Evolutionary conservation across 2,888 invertebrate species (phyloP), one percentile per base, ranked within the genome.

Genomic region (Pseudolycoriella hygida): DNA sequence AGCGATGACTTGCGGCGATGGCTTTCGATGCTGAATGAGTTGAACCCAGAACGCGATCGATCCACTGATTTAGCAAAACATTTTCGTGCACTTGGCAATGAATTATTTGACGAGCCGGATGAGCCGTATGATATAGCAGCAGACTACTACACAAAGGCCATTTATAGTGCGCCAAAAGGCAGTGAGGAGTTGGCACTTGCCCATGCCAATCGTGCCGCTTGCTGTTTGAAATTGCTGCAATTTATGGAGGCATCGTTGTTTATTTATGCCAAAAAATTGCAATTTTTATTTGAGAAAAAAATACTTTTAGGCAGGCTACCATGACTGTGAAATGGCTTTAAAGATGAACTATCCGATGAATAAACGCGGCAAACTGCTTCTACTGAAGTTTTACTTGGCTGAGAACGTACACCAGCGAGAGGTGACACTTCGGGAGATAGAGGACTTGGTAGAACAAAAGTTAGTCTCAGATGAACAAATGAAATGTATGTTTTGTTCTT

Each of bases 121-220:
- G 8, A 11, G 10, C 40, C 19, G 25, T n/a, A 14, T 14, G 40
- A 40, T 40, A 14, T 40, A 2, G 61, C 61, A 2, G 54, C 55
- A 31, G 50, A 51, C 2, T 47, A 53, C 0, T 64, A 64, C 19
- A 61, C 62, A 2, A 47, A 52, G 37, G 62, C 64, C 0, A 58
- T 64, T 14, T 52, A 57, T 10, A 25, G 50, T 58, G 50, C 55
- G 3, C 59, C 61, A 0, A 54, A 56, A 30, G 48, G 50, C 11
- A 53, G 49, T 0, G 43, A 48, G 3, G 52, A 53, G 2, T 53
- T 56, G 1, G 50, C 58, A 1, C 43, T 64, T 32, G 58, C 56
- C 0, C 59, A 55, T 51, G 65, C 62, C 1, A 64, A 64, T 50
- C 53, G 64, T 1, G 62, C 60, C 1, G 56, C 58, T 48, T 40